These are phyloP conservation scores for Andricus quercusramuli DNA, from an alignment of 2,888 invertebrate genomes.

Conservation along the genomic window DNA sequence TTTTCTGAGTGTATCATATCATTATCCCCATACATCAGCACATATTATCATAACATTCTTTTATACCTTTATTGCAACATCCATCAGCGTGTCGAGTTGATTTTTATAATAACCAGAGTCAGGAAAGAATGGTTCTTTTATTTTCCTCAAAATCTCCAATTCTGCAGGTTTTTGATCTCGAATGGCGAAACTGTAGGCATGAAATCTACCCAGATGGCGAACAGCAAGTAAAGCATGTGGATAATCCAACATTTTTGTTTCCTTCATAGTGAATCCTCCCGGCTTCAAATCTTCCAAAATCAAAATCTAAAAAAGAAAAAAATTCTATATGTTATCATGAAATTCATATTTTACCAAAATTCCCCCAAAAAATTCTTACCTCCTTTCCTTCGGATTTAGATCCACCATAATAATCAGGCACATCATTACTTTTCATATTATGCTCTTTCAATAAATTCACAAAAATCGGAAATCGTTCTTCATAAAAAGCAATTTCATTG, in stretches of 20 bases:
- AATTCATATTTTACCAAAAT: no score
- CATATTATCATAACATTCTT: no score
- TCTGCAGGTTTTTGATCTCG: slow-evolving; percentile 53
- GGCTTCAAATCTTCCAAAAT: slow-evolving; percentile 57
- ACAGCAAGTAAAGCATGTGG: slow-evolving; percentile 54
- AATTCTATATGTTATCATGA: no score
- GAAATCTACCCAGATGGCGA: slow-evolving; percentile 55
- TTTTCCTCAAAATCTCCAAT: slow-evolving; percentile 50
- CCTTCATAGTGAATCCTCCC: slow-evolving; percentile 50
- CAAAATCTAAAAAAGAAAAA: slow-evolving; percentile 49
- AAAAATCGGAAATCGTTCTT: slow-evolving; percentile 25
- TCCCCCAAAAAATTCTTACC: not conserved
- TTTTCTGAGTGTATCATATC: no score
- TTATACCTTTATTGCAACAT: slow-evolving; percentile 45
- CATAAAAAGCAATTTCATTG: slow-evolving; percentile 20
- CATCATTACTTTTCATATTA: not conserved
- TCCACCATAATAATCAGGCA: slow-evolving; percentile 15
- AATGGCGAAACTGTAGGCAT: slow-evolving; percentile 59
- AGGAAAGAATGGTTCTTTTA: slow-evolving; percentile 52
- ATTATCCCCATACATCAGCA: no score
- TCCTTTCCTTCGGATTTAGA: not conserved
- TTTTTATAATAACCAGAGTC: not conserved
- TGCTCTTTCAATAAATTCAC: not conserved
- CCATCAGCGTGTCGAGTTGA: not conserved
- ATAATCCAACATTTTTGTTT: slow-evolving; percentile 56